Evolutionary conservation across 92 coral and sea anemone genomes (phyloP), one percentile per base, ranked within the genome.

Genomic region (Siderastrea radians): DNA sequence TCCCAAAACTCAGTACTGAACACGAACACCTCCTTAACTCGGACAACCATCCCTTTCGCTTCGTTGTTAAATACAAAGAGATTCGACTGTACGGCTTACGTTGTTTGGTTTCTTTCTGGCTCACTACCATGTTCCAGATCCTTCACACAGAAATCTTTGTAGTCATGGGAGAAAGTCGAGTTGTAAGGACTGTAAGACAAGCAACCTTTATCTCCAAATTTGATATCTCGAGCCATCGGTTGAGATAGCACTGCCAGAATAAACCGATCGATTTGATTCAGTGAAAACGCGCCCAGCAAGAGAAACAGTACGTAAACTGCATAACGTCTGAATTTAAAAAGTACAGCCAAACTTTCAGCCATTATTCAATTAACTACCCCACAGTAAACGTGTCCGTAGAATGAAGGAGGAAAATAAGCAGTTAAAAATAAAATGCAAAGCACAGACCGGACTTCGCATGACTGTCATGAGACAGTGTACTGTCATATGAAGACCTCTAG

Each of bases 201-300:
- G 68, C 99, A 97, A 6, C 97, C 99, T 63, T 97, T 95, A 86
- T 93, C 99, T 14, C 99, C 99, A 70, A 97, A 97, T 77, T 95
- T 92, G 14, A 97, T 94, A 50, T 93, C 95, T 7, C 93, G 97
- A 13, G 99, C 99, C 98, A 97, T 92, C 0, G 99, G 97, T 73
- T 90, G 96, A 1, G 98, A 95, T 4, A 94, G 87, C 3, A 92
- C 94, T 15, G 94, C 98, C 6, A 97, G 74, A 4, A 96, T 91
- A 62, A 93, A 97, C 16, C 99, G 74, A 55, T 97, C 96, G 19
- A 97, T 92, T 85, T 97, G 98, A 70, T 94, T 97, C 75, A 92
- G 84, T 77, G 94, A 64, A 83, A 93, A 95, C 8, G 97, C 94
- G 58, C 86, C 85, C 0, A 95, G 87, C 12, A 97, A 86, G 51